A percentile compares a stretch with the other conserved stretches of the same genome.
Conservation (phyloP, 2,113 vertebrate species). For the Piprites chloris region DNA sequence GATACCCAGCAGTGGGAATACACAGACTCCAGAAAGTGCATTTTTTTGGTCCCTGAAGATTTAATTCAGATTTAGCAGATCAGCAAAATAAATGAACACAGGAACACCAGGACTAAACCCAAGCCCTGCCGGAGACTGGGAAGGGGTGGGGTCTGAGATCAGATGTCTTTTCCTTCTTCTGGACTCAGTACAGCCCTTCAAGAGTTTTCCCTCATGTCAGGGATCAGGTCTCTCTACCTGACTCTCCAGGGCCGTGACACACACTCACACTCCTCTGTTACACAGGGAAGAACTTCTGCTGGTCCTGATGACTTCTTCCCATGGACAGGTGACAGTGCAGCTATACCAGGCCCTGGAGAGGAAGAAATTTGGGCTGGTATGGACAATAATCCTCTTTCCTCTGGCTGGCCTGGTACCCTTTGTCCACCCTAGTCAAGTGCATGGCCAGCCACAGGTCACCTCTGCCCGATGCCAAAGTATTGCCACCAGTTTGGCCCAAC, state of each 20-base stretch:
- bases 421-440: neutral
- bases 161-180: neutral
- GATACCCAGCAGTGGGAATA: neutral
- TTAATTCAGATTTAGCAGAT: neutral
- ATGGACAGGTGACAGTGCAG: fast-evolving
- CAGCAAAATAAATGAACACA: neutral
- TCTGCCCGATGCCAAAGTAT: neutral
- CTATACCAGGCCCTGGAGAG: neutral
- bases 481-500: neutral
- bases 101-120: neutral
- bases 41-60: neutral
- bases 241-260: neutral
- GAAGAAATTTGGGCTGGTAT: neutral
- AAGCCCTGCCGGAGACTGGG: neutral
- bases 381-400: neutral
- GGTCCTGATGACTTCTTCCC: neutral
- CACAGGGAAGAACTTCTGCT: neutral
- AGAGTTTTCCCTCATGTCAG: neutral
- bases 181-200: neutral
- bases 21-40: neutral
- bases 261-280: neutral
- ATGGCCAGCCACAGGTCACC: neutral
- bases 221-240: neutral
- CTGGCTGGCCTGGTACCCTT: neutral
- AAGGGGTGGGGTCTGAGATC: neutral